phyloP scores from a whole-genome alignment of 2,113 vertebrate genomes.

The Actenoides lindsayi region DNA sequence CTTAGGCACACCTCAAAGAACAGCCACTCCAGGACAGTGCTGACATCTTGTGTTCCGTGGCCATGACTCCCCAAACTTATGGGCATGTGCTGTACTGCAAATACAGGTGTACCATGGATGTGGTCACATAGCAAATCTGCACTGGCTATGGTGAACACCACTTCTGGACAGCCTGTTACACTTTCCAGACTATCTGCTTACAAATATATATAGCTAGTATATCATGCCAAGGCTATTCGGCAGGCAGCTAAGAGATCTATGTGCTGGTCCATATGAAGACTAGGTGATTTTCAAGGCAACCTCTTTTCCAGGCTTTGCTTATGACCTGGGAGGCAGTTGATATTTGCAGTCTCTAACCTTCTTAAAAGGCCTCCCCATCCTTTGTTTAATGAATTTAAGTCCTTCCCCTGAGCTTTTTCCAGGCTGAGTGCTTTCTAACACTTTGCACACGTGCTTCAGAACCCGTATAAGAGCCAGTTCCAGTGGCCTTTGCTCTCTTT shows the following conservation, averaged over 20 bases:
- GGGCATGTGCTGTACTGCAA: not conserved
- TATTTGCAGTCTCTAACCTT: not conserved
- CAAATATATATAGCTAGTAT: not conserved
- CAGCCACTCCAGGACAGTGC: not conserved
- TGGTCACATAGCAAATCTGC: not conserved
- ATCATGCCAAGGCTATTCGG: not conserved
- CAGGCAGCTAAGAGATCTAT: not conserved
- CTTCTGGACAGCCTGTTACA: not conserved
- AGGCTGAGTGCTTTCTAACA: not conserved
- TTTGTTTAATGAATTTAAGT: not conserved
- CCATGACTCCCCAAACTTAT: not conserved
- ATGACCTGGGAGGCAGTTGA: not conserved
- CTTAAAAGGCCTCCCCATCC: not conserved
- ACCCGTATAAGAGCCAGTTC: accelerated
- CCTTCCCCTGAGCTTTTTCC: not conserved
- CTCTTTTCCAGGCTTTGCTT: not conserved
- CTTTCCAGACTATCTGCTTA: not conserved
- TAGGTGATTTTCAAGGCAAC: not conserved
- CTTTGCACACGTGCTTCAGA: accelerated
- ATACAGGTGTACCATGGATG: not conserved
- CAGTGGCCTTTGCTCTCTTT: not conserved
- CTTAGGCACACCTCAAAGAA: not conserved
- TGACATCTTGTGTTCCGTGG: not conserved
- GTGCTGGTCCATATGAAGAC: not conserved
- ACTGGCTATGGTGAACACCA: accelerated